Evolutionary conservation across 1,140 invertebrate species (phyloP).

Genomic region (Aporrectodea caliginosa): DNA sequence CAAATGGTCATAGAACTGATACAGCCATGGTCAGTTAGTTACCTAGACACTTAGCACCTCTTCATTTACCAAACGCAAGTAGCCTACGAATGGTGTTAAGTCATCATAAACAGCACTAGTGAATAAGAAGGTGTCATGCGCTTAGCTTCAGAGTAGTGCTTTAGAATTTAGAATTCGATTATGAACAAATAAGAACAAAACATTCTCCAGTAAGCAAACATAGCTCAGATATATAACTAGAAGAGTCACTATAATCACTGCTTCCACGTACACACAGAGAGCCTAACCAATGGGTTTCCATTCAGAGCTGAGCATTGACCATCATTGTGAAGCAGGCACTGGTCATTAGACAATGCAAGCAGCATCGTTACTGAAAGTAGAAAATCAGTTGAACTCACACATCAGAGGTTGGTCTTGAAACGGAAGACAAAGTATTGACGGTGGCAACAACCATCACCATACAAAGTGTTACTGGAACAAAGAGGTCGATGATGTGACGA

Average conservation of each 20-base stretch:
- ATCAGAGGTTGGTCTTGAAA: neutral
- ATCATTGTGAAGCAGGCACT: neutral
- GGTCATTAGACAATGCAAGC: neutral
- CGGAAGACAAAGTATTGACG: slow-evolving; percentile 57
- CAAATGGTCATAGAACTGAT: neutral
- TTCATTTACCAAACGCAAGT: no score
- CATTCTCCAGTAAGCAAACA: no score
- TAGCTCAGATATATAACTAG: no score
- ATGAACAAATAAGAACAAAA: no score
- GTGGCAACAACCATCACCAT: slow-evolving; percentile 96
- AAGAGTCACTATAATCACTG: no score
- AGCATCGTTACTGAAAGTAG: no score
- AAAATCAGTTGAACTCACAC: neutral
- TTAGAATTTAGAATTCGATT: no score
- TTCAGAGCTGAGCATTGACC: neutral
- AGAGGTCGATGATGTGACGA: slow-evolving; percentile 95
- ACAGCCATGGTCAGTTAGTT: neutral
- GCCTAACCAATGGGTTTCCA: neutral
- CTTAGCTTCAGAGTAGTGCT: neutral
- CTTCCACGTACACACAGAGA: neutral
- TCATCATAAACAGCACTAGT: no score
- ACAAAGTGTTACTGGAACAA: slow-evolving; percentile 93
- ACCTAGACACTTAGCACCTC: no score
- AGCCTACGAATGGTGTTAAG: no score
- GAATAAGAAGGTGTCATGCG: neutral